phyloP scores from a whole-genome alignment of 2,888 invertebrate genomes.

The Pristionchus entomophagus region DNA sequence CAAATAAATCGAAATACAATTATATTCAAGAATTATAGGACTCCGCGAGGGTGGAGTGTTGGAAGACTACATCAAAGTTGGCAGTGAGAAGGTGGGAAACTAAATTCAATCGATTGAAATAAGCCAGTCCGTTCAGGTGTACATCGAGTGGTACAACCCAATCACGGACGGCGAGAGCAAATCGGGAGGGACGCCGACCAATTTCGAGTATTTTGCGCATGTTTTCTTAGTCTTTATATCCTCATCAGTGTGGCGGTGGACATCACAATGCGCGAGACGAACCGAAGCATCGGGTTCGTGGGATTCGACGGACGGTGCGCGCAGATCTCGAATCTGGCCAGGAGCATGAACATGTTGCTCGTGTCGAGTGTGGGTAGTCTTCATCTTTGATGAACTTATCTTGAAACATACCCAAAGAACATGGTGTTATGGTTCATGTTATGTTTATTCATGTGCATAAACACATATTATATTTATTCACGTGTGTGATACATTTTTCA shows the following conservation, averaged over 20 bases:
- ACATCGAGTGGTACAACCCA: conserved; percentile 39
- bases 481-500: too few species aligned
- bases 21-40: not conserved
- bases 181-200: not conserved
- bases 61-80: conserved; percentile 27
- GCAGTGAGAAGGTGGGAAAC: conserved; percentile 19
- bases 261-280: not conserved
- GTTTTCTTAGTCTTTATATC: not conserved
- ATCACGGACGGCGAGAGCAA: not conserved
- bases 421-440: too few species aligned
- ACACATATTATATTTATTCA: too few species aligned
- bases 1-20: too few species aligned
- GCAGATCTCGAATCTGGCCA: conserved; percentile 16
- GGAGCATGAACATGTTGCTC: conserved; percentile 32
- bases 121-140: not conserved
- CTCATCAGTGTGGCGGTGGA: not conserved
- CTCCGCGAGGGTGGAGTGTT: conserved; percentile 16
- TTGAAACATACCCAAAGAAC: too few species aligned
- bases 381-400: too few species aligned
- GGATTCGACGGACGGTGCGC: conserved; percentile 33
- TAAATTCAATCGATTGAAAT: not conserved
- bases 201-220: not conserved
- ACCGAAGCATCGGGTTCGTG: conserved; percentile 25
- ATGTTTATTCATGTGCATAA: too few species aligned
- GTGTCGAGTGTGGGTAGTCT: not conserved